Evolutionary conservation across 2,888 invertebrate genomes (phyloP).

Genomic region (Hirtodrosophila confusa): DNA sequence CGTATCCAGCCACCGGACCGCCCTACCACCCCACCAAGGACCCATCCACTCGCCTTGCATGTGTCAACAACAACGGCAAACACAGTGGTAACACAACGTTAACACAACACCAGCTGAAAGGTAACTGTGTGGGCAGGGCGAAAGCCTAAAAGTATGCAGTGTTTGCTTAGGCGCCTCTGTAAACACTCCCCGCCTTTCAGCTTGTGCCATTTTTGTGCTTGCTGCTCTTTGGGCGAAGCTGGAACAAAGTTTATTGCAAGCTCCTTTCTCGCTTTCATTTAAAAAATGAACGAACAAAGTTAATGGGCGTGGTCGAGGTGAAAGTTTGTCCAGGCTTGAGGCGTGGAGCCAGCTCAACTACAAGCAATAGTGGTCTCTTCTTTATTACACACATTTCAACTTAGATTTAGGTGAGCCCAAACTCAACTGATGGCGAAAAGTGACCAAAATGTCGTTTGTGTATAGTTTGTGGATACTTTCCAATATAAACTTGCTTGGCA

Average conservation of each 20-base stretch:
- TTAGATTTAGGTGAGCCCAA: conserved; percentile 17
- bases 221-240: conserved; percentile 41
- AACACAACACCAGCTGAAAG: conserved; percentile 47
- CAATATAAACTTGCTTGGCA: conserved; percentile 11
- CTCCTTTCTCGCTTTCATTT: conserved; percentile 36
- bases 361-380: conserved; percentile 56
- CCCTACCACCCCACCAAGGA: not conserved
- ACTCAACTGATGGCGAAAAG: conserved; percentile 21
- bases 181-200: conserved; percentile 50
- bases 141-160: conserved; percentile 61
- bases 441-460: conserved; percentile 34
- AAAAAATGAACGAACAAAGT: conserved; percentile 35
- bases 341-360: conserved; percentile 31
- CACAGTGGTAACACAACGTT: conserved; percentile 30
- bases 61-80: conserved; percentile 60
- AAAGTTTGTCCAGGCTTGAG: conserved; percentile 36
- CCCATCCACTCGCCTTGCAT: conserved; percentile 36
- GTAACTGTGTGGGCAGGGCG: conserved; percentile 38
- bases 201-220: conserved; percentile 21
- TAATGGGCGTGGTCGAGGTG: conserved; percentile 38
- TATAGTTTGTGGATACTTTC: conserved; percentile 12
- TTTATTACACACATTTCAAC: conserved; percentile 40
- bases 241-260: conserved; percentile 56
- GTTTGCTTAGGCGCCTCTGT: conserved; percentile 66
- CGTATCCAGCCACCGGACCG: conserved; percentile 7